Evolutionary conservation across 1,140 invertebrate genomes (phyloP).

Genomic region (Scaptodrosophila lebanonensis): DNA sequence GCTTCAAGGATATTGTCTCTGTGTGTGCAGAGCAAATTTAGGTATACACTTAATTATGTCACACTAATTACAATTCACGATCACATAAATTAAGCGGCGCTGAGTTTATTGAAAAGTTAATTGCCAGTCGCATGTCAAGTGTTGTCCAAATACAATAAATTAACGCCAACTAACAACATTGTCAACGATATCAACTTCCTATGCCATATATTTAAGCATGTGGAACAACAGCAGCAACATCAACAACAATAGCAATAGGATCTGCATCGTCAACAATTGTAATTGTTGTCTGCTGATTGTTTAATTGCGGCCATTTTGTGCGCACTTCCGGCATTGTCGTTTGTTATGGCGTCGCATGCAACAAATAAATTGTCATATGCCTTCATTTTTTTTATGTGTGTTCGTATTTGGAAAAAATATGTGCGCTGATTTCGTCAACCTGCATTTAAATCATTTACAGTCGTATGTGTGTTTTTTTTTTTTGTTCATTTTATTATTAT

Average conservation of each 20-base stretch:
- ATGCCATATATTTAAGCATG: constrained; percentile 21
- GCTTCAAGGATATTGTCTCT: constrained; percentile 17
- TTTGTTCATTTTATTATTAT: constrained; percentile 13
- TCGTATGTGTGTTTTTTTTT: constrained; percentile 37
- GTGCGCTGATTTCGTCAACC: constrained; percentile 52
- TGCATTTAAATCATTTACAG: constrained; percentile 52
- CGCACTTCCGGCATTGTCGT: constrained; percentile 32
- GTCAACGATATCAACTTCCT: constrained; percentile 60
- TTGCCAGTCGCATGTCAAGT: constrained; percentile 35
- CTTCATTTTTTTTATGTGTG: constrained; percentile 12
- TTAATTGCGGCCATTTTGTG: constrained; percentile 71
- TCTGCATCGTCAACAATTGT: constrained; percentile 49
- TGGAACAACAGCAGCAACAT: background rate
- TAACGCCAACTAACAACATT: constrained; percentile 62
- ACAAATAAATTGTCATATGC: too few relatives aligned
- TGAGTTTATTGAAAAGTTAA: constrained; percentile 55
- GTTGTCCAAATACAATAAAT: constrained; percentile 42
- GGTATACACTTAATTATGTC: too few relatives aligned
- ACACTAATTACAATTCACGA: too few relatives aligned
- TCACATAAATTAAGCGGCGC: constrained; percentile 37
- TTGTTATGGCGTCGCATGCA: too few relatives aligned
- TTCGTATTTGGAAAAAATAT: constrained; percentile 49
- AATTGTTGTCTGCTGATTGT: constrained; percentile 70
- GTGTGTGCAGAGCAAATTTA: too few relatives aligned
- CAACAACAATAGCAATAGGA: background rate